Base-by-base conservation (phyloP, 2,888 invertebrate genomes). In the Microdon myrmicae region DNA sequence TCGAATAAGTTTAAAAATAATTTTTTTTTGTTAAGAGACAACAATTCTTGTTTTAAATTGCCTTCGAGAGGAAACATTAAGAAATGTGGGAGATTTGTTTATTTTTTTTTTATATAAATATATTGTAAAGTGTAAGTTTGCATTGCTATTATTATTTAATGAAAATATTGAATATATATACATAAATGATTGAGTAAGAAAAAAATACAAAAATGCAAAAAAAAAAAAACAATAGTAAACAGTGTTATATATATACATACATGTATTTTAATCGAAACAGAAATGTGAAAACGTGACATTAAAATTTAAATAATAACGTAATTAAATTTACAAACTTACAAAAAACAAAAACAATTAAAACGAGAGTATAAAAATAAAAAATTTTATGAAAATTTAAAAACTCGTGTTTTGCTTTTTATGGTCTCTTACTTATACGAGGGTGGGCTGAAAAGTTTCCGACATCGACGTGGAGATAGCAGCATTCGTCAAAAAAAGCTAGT, bases 261-360 rank as follows among this genome's bases (percentile, higher is more conserved):
- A 72, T 75, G 76, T 77, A 75, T 78, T 78, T 78, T 78, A 77
- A 75, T 74, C 75, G 70, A 75, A 70, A 71, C 55, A 47, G 61
- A 68, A 55, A 60, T 49, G 53, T 66, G 41, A 61, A 67, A 69
- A 56, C 41, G 47, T 68, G 68, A 59, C 59, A 45, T 68, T 59
- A 67, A 69, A 71, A n/a, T n/a, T n/a, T 68, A 71, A 73, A 72
- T 53, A 39, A 76, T 76, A 75, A 75, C 75, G 76, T 77, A 74
- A 78, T 64, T 76, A 75, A 73, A 77, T 78, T 77, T 78, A 78
- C 77, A 78, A 76, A 71, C 60, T 58, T 58, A 66, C 67, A 56
- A 60, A 66, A 67, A 67, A 55, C 49, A 41, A 35, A 53, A 54
- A 59, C 67, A 58, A 56, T 43, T 53, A 20, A 60, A 53, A 48